Percentiles rank a stretch among this genome's conserved stretches.
Evolutionary conservation across 1,140 invertebrate species (phyloP).

Genomic region (Wasmannia auropunctata): DNA sequence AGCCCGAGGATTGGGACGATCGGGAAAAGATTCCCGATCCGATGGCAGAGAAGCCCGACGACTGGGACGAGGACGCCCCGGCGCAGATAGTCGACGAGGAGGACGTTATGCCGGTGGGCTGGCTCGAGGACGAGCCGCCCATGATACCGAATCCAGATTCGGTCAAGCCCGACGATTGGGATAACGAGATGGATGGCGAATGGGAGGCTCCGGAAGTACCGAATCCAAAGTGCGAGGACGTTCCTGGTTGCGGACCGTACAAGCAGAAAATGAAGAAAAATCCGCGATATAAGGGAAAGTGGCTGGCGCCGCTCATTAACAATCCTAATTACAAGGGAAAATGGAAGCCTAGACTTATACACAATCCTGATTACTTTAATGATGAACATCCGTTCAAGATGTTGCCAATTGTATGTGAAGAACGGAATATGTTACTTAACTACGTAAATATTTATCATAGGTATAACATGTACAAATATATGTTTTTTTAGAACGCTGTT

Average conservation of each 20-base stretch:
- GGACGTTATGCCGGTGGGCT: conserved; percentile 95
- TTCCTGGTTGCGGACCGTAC: conserved; percentile 97
- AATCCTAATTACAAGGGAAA: conserved; percentile 98
- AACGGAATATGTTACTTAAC: background rate
- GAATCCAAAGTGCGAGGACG: conserved; percentile 95
- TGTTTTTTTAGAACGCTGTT: conserved; percentile 94
- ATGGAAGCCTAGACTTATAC: conserved; percentile 94
- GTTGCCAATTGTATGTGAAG: conserved; percentile 94
- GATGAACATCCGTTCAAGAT: conserved; percentile 96
- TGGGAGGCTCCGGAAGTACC: conserved; percentile 98
- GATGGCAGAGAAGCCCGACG: conserved; percentile 94
- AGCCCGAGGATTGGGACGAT: conserved; percentile 98
- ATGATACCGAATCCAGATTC: conserved; percentile 96
- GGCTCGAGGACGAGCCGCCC: conserved; percentile 97
- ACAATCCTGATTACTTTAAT: conserved; percentile 97
- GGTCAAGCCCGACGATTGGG: conserved; percentile 97
- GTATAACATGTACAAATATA: background rate
- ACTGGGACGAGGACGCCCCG: conserved; percentile 98
- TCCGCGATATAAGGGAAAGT: conserved; percentile 96
- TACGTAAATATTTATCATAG: background rate
- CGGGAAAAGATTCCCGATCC: conserved; percentile 97
- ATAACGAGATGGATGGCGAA: conserved; percentile 98
- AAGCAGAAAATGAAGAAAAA: conserved; percentile 94
- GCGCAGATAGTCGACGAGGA: conserved; percentile 95
- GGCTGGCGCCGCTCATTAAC: conserved; percentile 95